Percentiles rank a stretch among this genome's conserved stretches.
Conservation (phyloP, 2,113 vertebrate species). For the Apaloderma vittatum region DNA sequence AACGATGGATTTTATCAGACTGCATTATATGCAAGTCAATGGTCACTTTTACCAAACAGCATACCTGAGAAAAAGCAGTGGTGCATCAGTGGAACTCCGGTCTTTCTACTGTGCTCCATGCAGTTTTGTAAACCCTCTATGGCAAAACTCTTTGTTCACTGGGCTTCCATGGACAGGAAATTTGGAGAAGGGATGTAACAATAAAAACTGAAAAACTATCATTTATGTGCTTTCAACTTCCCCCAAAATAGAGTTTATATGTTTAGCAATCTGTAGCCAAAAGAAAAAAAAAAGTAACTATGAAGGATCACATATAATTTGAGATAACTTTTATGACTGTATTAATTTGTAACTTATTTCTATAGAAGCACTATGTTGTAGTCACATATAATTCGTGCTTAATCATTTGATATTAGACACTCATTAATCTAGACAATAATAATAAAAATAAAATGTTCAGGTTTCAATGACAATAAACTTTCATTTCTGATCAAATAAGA, state of each 20-base stretch:
- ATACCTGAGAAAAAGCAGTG: neutral
- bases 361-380: neutral
- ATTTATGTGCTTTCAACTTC: neutral
- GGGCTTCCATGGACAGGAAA: neutral
- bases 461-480: neutral
- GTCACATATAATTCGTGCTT: neutral
- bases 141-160: neutral
- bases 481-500: neutral
- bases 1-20: neutral
- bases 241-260: neutral
- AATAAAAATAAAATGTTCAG: neutral
- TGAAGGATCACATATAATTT: neutral
- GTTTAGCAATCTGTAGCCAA: neutral
- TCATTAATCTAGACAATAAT: neutral
- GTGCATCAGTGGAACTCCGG: neutral
- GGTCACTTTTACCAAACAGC: neutral
- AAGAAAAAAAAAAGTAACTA: neutral
- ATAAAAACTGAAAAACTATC: neutral
- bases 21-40: too few species aligned
- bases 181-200: neutral
- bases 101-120: neutral
- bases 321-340: neutral
- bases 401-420: neutral
- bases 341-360: neutral
- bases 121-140: neutral